Evolutionary conservation across 2,797 vertebrate species (phyloP), one percentile per base, ranked within the genome.

Genomic region (Fistularia commersonii): DNA sequence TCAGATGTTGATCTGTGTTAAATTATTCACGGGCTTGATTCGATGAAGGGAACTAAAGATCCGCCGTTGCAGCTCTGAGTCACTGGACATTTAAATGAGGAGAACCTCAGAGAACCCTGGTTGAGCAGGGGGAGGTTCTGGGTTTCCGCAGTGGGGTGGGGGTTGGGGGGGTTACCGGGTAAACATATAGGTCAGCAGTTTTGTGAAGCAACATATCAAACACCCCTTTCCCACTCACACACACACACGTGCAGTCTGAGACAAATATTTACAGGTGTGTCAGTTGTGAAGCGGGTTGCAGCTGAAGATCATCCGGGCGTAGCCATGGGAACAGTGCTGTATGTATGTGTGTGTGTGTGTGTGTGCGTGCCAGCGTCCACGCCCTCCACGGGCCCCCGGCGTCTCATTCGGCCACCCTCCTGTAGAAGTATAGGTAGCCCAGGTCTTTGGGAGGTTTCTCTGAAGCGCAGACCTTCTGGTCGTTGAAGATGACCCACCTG

Each of bases 401-500:
- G 61, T 73, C 89, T 93, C 93, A 99, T 84, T 95, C 96, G 45
- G 88, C 71, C 69, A 93, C 90, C 83, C 96, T 91, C 81, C 95
- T 90, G 78, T 99, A 99, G 88, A 99, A 98, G 89, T 98, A 99
- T 81, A 99, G 95, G 87, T 98, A 99, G 59, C 97, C 96, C 88
- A 99, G 88, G 85, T 99, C 97, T 87, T 98, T 98, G 62, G 96
- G 97, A 1, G 97, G 96, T 88, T 98, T 99, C 88, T 99, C 96
- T 39, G 97, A 98, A 84, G 97, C 97, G 66, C 95, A 98, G 51
- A 99, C 97, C 90, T 98, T 98, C 90, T 98, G 96, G 86, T 98
- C 96, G 0, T 99, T 99, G 87, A 97, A 98, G 85, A 99, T 98
- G 66, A 99, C 94, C 97, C 96, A 99, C 77, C 97, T 99, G 73